Evolutionary conservation across 2,797 vertebrate genomes (phyloP).

Genomic region (Chanos chanos): DNA sequence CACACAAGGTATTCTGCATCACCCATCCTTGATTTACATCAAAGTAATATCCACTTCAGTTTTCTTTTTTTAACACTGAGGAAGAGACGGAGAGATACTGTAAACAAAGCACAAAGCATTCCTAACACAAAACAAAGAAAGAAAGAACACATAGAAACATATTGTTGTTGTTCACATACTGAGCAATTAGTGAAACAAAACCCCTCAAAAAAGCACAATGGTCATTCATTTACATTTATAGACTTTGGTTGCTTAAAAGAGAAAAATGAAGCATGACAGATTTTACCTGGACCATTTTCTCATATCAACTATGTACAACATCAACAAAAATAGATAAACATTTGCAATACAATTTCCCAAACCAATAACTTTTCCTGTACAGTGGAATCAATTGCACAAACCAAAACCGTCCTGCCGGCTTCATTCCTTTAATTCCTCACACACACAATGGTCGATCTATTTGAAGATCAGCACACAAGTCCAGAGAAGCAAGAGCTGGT

Average conservation of each 20-base stretch:
- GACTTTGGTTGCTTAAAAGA: slow-evolving; percentile 35
- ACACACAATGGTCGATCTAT: too few species aligned
- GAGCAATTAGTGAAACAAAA: not conserved
- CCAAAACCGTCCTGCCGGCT: slow-evolving; percentile 1
- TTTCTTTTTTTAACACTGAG: slow-evolving; percentile 3
- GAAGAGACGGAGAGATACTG: slow-evolving; percentile 16
- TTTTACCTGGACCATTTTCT: slow-evolving; percentile 53
- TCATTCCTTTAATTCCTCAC: not conserved
- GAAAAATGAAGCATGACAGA: slow-evolving; percentile 30
- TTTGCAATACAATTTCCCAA: slow-evolving; percentile 39
- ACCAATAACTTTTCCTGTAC: slow-evolving; percentile 49
- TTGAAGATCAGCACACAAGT: too few species aligned
- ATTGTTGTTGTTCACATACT: not conserved
- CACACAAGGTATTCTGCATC: not conserved
- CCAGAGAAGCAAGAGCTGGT: too few species aligned
- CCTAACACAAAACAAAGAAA: slow-evolving; percentile 11
- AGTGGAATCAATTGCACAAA: slow-evolving; percentile 58
- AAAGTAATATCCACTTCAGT: slow-evolving; percentile 6
- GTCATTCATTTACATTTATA: slow-evolving; percentile 24
- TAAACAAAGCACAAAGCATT: slow-evolving; percentile 20
- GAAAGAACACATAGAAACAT: not conserved
- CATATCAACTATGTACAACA: slow-evolving; percentile 61
- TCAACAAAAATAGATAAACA: slow-evolving; percentile 49
- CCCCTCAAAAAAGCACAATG: slow-evolving; percentile 14
- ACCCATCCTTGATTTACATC: slow-evolving; percentile 24